Evolutionary conservation across 2,888 invertebrate genomes (phyloP), one percentile per base, ranked within the genome.

Genomic region (Agrochola litura): DNA sequence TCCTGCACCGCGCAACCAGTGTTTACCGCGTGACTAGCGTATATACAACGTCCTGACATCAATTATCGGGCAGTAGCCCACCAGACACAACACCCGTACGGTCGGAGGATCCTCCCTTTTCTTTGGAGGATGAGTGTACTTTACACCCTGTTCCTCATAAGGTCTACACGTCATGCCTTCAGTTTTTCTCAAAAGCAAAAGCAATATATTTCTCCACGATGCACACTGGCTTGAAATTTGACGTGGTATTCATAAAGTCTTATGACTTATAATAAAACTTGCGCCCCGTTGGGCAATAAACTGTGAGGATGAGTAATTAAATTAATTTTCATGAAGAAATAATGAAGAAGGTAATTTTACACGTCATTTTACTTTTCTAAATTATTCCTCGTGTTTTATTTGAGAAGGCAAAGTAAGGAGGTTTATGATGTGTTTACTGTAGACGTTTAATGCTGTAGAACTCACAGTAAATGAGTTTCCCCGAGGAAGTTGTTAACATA

Each of bases 251-350:
- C 19, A 60, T 30, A 60, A 30, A 60, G 71, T 58, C 52, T 73
- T 63, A 77, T 64, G 65, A 79, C 65, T 37, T 37, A 56, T 76
- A 67, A 87, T 82, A 76, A 84, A 85, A 79, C 65, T 52, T 71
- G 73, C 49, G 6, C 71, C 73, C 67, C 65, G 58, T 30, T 1
- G 74, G 52, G 74, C 54, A 58, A 52, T 72, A 65, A 81, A 76
- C 77, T 68, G 30, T 65, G 19, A 68, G 49, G 37, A 74, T 69
- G 76, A 49, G 66, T 86, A 85, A 86, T 85, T 82, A 86, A 82
- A 86, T 77, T 69, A 76, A 86, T 86, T 88, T 83, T 58, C 77
- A 73, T 68, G 56, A 84, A 73, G 81, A 25, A 73, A 76, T 76
- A 73, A 76, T 67, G 64, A 81, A 81, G 60, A 67, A 43, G 30